Evolutionary conservation across 1,140 invertebrate species (phyloP), one percentile per base, ranked within the genome.

Genomic region (Danaus plexippus): DNA sequence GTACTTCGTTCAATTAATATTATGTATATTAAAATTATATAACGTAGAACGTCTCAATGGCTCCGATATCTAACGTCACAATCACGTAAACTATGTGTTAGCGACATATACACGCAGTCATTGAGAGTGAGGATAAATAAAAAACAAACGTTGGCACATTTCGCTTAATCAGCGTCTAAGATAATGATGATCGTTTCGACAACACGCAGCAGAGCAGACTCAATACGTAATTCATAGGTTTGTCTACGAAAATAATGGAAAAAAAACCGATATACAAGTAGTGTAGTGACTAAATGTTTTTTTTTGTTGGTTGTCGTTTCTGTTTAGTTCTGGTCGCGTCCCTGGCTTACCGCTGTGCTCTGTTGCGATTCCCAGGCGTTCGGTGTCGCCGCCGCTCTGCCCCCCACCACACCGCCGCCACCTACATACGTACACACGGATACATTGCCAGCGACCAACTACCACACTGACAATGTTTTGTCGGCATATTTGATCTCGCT

Each of bases 161-260:
- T 80, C 80, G 67, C 59, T 69, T 64, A 69, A 70, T 75, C 77
- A 75, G 82, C 77, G 64, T 77, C 80, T 85, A 82, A 73, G 63
- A 73, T 80, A 69, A 76, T 75, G 67, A 78, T 77, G 74, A 75
- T 80, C 67, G 77, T 77, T 61, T 78, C 69, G 75, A 85, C 77
- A 84, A 81, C 76, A 84, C 82, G 82, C 80, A 84, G 80, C 77
- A 80, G 77, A 80, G 79, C 77, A 86, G 79, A 85, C 78, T 81
- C 67, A 79, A 71, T 80, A 80, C 75, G 73, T 71, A 77, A 75
- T 78, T 72, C 73, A 64, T 74, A 79, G 59, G 62, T 75, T 80
- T 67, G 69, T 80, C 79, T 84, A 84, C 79, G 63, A 70, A 80
- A 80, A 75, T 71, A 83, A 85, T 82, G 71, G 73, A 77, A 32